A percentile compares a stretch with the other conserved stretches of the same genome.
Conservation (phyloP, 2,797 vertebrate genomes). For the Onychomys torridus region DNA sequence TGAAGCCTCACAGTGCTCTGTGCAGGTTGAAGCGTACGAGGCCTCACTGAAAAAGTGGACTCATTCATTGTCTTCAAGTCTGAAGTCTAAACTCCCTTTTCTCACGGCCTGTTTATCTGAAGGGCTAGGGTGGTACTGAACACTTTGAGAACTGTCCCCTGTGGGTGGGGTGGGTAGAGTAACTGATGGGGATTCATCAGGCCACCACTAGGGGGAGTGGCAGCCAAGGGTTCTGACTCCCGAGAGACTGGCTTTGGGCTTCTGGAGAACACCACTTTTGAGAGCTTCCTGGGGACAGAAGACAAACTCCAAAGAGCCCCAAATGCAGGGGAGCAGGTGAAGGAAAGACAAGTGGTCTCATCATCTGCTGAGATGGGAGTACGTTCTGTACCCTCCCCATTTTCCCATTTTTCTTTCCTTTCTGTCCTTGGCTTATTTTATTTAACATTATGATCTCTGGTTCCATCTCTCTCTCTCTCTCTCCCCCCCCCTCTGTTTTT, state of each 20-base stretch:
- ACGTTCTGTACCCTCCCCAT: background rate
- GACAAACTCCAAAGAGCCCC: background rate
- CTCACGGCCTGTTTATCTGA: background rate
- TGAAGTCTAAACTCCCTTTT: background rate
- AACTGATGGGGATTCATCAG: constrained; percentile 72
- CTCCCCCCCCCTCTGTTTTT: background rate
- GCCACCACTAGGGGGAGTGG: constrained; percentile 81
- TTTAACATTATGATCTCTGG: background rate
- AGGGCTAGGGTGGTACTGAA: background rate
- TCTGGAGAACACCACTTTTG: background rate
- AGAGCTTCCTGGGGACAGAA: constrained; percentile 2
- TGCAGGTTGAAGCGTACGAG: background rate
- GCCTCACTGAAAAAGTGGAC: background rate
- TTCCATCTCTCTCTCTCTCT: too few relatives aligned
- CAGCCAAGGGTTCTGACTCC: constrained; percentile 72
- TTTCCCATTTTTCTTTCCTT: too few relatives aligned
- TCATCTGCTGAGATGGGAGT: background rate
- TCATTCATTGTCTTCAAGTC: background rate
- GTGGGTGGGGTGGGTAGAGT: background rate
- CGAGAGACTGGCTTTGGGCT: background rate
- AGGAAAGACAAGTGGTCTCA: background rate
- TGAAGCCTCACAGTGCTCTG: background rate
- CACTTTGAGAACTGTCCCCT: constrained; percentile 36
- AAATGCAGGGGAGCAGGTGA: background rate
- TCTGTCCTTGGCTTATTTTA: background rate